Evolutionary conservation across 2,797 vertebrate species (phyloP).

Genomic region (Linurgus olivaceus): DNA sequence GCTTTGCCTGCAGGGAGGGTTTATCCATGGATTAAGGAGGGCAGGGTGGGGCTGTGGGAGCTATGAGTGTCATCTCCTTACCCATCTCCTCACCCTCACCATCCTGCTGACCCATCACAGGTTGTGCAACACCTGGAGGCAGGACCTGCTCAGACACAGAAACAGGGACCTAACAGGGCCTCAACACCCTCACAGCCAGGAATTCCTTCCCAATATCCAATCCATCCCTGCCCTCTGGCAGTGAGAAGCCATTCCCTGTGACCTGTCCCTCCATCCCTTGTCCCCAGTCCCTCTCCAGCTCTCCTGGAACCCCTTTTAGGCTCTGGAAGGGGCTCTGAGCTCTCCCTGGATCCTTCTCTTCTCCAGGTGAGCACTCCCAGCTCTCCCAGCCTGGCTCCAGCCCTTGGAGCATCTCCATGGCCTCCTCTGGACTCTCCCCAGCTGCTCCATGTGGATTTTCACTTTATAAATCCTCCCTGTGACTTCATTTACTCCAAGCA

Average conservation of each 20-base stretch:
- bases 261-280: neutral
- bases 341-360: no score
- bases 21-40: neutral
- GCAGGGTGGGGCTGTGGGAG: neutral
- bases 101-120: neutral
- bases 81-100: no score
- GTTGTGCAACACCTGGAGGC: neutral
- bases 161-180: accelerated
- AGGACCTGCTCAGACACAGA: neutral
- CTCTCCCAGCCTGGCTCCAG: no score
- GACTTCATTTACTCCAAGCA: no score
- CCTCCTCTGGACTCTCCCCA: no score
- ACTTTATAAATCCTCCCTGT: no score
- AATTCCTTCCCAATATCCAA: neutral
- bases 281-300: neutral
- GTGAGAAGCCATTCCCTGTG: accelerated
- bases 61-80: neutral
- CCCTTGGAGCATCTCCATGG: no score
- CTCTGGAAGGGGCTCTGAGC: no score
- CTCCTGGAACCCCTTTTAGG: neutral
- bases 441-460: no score
- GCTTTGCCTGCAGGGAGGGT: neutral
- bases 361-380: no score
- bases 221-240: neutral
- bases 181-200: accelerated